A percentile compares a stretch with the other conserved stretches of the same genome.
Evolutionary conservation across 2,113 vertebrate genomes (phyloP).

Genomic region (Azemiops feae): DNA sequence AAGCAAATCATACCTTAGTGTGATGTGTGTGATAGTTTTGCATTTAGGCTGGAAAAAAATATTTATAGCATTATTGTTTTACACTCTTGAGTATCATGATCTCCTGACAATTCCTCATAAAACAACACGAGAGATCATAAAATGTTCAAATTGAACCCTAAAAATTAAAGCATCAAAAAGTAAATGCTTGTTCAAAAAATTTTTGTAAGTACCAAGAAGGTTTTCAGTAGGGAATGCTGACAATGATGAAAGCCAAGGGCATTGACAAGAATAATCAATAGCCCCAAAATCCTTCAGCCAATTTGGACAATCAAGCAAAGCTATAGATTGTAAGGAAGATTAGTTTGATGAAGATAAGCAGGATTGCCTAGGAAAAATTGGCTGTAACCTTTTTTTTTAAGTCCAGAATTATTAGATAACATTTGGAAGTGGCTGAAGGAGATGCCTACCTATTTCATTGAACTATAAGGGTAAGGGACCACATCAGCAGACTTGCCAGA

Average conservation of each 20-base stretch:
- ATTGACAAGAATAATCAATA: neutral
- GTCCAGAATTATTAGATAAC: neutral
- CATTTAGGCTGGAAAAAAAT: neutral
- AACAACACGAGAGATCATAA: neutral
- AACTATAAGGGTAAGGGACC: neutral
- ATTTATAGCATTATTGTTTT: neutral
- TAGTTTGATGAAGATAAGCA: neutral
- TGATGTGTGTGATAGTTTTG: neutral
- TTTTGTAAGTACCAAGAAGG: neutral
- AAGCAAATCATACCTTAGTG: neutral
- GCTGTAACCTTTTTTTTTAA: neutral
- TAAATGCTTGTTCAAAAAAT: neutral
- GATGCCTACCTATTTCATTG: neutral
- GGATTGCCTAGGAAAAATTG: neutral
- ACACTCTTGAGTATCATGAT: neutral
- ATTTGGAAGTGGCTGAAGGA: neutral
- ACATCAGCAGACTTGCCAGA: neutral
- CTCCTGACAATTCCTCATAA: neutral
- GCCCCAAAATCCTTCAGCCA: neutral
- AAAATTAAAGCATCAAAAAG: neutral
- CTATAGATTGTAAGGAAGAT: neutral
- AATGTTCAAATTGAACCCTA: neutral
- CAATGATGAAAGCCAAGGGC: neutral
- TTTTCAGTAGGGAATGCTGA: neutral
- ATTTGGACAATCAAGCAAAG: neutral